Percentiles rank a stretch among this genome's conserved stretches.
These are phyloP conservation scores for Sylvilagus floridanus DNA, from an alignment of 2,797 vertebrate genomes.

Conservation along the genomic window DNA sequence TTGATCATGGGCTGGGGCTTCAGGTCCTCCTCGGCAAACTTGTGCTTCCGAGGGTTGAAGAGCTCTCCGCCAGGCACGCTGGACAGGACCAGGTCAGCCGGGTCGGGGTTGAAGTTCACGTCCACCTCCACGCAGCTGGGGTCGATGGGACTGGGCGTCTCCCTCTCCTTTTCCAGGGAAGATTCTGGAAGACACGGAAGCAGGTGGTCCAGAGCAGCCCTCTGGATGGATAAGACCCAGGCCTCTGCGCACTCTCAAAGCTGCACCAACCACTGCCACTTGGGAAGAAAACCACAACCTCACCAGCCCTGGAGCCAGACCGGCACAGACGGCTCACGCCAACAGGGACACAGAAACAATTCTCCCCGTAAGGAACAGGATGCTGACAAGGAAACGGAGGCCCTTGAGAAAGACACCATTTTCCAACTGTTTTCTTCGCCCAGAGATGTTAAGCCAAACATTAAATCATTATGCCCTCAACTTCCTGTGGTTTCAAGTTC, in stretches of 20 bases:
- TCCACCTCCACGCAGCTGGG: constrained; percentile 94
- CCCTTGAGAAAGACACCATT: constrained; percentile 26
- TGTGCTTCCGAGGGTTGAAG: constrained; percentile 97
- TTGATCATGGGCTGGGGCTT: constrained; percentile 99
- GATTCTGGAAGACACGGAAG: constrained; percentile 88
- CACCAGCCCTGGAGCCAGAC: not conserved
- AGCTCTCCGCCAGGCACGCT: constrained; percentile 97
- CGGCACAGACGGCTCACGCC: not conserved
- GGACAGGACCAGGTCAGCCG: constrained; percentile 96
- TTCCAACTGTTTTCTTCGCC: not conserved
- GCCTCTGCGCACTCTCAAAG: too few species aligned
- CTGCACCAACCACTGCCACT: not conserved
- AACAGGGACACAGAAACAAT: not conserved
- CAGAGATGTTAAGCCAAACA: constrained; percentile 56
- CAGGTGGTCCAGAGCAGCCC: not conserved
- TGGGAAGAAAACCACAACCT: not conserved
- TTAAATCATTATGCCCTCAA: constrained; percentile 36
- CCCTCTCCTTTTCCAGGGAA: constrained; percentile 88
- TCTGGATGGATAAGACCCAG: not conserved
- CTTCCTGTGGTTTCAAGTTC: constrained; percentile 59
- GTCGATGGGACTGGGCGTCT: constrained; percentile 90
- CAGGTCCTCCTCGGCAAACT: constrained; percentile 96
- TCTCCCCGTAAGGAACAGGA: constrained; percentile 38
- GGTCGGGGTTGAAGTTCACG: constrained; percentile 96
- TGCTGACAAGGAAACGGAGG: constrained; percentile 56